phyloP scores from a whole-genome alignment of 2,113 vertebrate genomes.

The Chlamydotis undulata region DNA sequence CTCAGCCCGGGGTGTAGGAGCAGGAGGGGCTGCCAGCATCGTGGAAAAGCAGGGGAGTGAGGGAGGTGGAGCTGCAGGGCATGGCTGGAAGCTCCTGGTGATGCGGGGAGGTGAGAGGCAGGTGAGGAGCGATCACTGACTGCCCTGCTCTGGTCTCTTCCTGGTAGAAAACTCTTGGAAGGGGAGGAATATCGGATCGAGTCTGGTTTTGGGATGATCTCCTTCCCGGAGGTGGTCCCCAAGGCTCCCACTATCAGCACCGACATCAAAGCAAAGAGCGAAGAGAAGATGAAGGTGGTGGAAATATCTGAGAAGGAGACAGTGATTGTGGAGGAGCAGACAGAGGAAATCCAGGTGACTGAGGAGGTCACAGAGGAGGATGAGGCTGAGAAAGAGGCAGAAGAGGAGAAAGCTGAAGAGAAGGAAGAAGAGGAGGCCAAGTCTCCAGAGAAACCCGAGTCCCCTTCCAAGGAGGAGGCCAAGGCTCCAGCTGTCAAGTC shows the following conservation, averaged over 20 bases:
- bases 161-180: slow-evolving; percentile 88
- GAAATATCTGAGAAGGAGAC: slow-evolving; percentile 89
- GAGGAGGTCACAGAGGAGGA: slow-evolving; percentile 90
- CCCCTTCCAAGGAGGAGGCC: slow-evolving; percentile 49
- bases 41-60: neutral
- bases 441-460: slow-evolving; percentile 10
- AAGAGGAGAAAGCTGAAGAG: slow-evolving; percentile 27
- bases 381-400: slow-evolving; percentile 72
- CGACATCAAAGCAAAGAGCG: slow-evolving; percentile 85
- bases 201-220: slow-evolving; percentile 79
- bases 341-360: slow-evolving; percentile 87
- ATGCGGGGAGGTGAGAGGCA: fast-evolving
- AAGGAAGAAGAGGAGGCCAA: slow-evolving; percentile 48
- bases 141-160: neutral
- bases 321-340: slow-evolving; percentile 90
- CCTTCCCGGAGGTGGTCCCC: slow-evolving; percentile 79
- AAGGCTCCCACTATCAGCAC: slow-evolving; percentile 73
- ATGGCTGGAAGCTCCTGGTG: neutral
- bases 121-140: neutral
- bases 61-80: neutral
- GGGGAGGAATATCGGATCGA: slow-evolving; percentile 91
- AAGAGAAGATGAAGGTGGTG: slow-evolving; percentile 81
- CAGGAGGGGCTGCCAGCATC: neutral
- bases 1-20: neutral
- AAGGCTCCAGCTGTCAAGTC: slow-evolving; percentile 34